Conservation (phyloP, 2,888 invertebrate species). For the Sympetrum striolatum region DNA sequence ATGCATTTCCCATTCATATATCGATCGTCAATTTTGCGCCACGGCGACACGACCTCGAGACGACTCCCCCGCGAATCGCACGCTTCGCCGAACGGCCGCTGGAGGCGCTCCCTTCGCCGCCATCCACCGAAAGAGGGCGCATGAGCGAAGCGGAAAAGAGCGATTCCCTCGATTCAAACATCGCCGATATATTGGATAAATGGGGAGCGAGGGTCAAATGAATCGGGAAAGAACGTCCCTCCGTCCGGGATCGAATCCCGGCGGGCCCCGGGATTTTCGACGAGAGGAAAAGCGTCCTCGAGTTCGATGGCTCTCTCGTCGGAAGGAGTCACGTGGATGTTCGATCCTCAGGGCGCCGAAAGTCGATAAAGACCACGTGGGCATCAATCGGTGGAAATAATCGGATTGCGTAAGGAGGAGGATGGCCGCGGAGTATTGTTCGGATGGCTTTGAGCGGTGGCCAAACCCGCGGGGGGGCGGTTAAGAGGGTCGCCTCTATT, state of each 20-base stretch:
- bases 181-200: background rate
- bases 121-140: background rate
- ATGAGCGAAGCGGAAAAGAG: background rate
- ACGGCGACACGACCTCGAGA: background rate
- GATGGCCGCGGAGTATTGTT: background rate
- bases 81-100: background rate
- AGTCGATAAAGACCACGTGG: background rate
- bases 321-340: background rate
- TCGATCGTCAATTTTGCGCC: background rate
- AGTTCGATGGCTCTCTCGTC: background rate
- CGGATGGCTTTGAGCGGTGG: background rate
- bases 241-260: background rate
- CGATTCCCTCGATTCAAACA: background rate
- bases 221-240: background rate
- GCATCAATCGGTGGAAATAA: background rate
- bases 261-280: background rate
- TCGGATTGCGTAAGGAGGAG: background rate
- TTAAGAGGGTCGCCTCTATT: background rate
- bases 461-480: background rate
- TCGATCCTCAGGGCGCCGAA: background rate
- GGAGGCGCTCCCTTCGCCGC: background rate
- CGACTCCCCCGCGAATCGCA: background rate
- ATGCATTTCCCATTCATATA: background rate
- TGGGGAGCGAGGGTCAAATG: background rate
- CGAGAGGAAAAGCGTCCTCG: background rate